Evolutionary conservation across 2,888 invertebrate species (phyloP), one percentile per base, ranked within the genome.

Genomic region (Orchesellides sinensis): DNA sequence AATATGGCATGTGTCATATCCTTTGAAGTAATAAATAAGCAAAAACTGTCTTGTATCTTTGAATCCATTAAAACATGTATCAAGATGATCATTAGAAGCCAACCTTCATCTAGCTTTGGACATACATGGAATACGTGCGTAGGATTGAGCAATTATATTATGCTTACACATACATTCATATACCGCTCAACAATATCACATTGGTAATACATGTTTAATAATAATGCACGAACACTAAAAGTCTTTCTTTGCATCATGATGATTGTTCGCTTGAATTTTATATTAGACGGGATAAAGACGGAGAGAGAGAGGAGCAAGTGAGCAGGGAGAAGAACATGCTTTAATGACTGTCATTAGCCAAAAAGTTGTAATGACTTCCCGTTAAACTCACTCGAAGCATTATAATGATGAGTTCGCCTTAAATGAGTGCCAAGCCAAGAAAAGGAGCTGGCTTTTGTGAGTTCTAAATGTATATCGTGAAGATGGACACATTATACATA

Each of bases 281-380:
- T n/a, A 2, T 52, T n/a, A 52, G 52, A 10, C 8, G n/a, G n/a
- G 52, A 52, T 19, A 10, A 52, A 21, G 8, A 52, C 8, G 17
- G 52, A 2, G 19, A 52, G 10, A 19, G 52, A 10, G 29, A 59
- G 19, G 59, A 59, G 32, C 25, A 65, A 63, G 74, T 23, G 65
- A 59, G 23, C 45, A 66, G 45, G 68, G 69, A 73, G 79, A 83
- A 69, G 72, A 63, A 59, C 70, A 79, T 70, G 74, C 75, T 83
- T 79, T 83, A 83, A 83, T 83, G 83, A 83, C 80, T 70, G 83
- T 83, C 83, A 83, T 83, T 83, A 83, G 83, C 83, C 83, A 83
- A 80, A 83, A 83, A 83, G 79, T 83, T 83, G 83, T 83, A 83
- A 83, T 83, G 83, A 83, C 83, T 83, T 83, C 83, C 83, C 83